A percentile compares a stretch with the other conserved stretches of the same genome.
These are phyloP conservation scores for Leptinotarsa peninsularis DNA, from an alignment of 2,888 invertebrate genomes.

Conservation along the genomic window DNA sequence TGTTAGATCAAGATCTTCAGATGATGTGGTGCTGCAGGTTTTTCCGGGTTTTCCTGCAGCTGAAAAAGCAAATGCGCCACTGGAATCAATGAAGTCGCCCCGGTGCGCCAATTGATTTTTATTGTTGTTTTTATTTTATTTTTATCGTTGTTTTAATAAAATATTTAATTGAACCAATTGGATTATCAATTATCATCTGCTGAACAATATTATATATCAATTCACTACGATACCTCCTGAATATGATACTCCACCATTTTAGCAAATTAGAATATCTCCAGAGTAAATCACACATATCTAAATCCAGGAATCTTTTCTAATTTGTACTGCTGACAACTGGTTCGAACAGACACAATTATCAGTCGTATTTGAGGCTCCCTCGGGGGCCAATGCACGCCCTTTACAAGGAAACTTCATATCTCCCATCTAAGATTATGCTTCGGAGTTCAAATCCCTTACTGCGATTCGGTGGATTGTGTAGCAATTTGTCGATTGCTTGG, in stretches of 20 bases:
- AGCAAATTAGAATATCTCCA: neutral
- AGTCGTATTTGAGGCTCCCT: slow-evolving; percentile 44
- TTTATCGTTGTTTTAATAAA: too few species aligned
- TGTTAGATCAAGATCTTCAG: too few species aligned
- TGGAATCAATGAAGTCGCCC: too few species aligned
- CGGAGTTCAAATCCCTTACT: slow-evolving; percentile 34
- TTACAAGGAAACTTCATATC: slow-evolving; percentile 48
- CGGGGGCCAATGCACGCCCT: slow-evolving; percentile 39
- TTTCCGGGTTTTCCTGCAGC: too few species aligned
- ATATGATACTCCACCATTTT: neutral
- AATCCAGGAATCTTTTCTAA: slow-evolving; percentile 26
- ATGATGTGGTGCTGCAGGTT: too few species aligned
- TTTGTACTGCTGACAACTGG: slow-evolving; percentile 41
- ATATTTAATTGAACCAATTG: too few species aligned
- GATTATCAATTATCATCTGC: too few species aligned
- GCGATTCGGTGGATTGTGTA: slow-evolving; percentile 25
- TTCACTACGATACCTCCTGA: neutral
- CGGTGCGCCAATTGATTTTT: too few species aligned
- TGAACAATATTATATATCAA: neutral
- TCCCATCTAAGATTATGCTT: slow-evolving; percentile 48
- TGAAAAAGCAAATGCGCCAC: too few species aligned
- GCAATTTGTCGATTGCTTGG: slow-evolving; percentile 16
- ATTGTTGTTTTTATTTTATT: too few species aligned
- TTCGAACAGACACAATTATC: slow-evolving; percentile 45
- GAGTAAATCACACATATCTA: slow-evolving; percentile 16